phyloP scores from a whole-genome alignment of 2,113 vertebrate genomes.

The Urocynchramus pylzowi region DNA sequence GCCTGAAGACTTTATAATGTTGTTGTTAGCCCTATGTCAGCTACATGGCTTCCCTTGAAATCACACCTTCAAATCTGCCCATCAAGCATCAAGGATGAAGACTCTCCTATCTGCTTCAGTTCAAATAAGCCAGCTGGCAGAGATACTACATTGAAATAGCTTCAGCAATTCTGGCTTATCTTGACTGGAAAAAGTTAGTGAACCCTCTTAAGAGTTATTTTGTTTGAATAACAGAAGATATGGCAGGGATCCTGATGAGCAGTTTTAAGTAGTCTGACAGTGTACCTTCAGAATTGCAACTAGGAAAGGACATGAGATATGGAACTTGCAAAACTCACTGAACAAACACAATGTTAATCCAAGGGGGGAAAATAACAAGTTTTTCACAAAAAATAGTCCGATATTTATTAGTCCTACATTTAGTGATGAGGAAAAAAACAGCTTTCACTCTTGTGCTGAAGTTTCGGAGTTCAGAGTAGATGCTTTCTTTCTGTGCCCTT shows the following conservation, averaged over 20 bases:
- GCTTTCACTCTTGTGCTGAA: not conserved
- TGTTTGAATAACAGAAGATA: not conserved
- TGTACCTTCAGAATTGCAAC: not conserved
- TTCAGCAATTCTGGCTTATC: not conserved
- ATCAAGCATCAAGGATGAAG: not conserved
- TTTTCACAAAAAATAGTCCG: not conserved
- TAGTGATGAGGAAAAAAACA: not conserved
- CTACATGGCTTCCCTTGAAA: not conserved
- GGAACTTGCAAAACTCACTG: not conserved
- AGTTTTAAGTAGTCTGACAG: not conserved
- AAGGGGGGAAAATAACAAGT: fast-evolving
- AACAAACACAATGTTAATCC: fast-evolving
- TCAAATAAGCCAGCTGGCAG: not conserved
- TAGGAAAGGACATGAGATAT: not conserved
- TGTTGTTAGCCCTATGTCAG: not conserved
- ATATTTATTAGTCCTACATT: not conserved
- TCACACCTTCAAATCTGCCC: not conserved
- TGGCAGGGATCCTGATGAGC: not conserved
- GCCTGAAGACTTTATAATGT: not conserved
- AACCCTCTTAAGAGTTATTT: not conserved
- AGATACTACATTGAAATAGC: not conserved
- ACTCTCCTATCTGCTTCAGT: not conserved
- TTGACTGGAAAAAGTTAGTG: not conserved
- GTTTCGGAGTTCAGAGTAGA: not conserved
- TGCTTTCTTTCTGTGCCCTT: not conserved